Evolutionary conservation across 2,888 invertebrate species (phyloP).

Genomic region (Tenthredo notha): DNA sequence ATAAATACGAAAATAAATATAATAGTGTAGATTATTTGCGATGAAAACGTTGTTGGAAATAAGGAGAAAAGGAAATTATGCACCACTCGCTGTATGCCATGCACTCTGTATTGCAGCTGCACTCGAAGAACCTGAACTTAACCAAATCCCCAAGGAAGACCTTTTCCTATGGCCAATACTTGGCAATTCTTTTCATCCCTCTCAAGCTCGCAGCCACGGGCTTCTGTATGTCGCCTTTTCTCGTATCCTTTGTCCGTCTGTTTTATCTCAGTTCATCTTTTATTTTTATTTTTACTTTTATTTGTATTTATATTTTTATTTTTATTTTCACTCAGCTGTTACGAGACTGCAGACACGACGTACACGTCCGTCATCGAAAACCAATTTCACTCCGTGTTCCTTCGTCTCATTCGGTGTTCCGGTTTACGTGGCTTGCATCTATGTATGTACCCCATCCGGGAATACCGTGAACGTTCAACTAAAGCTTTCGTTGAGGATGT

Average conservation of each 20-base stretch:
- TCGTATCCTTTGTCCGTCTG: slow-evolving; percentile 24
- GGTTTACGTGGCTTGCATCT: slow-evolving; percentile 22
- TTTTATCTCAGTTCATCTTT: neutral
- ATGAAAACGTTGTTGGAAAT: neutral
- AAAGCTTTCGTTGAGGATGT: slow-evolving; percentile 23
- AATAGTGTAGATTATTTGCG: neutral
- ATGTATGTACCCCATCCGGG: neutral
- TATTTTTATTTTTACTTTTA: slow-evolving; percentile 1
- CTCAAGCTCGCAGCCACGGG: neutral
- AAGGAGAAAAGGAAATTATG: slow-evolving; percentile 17
- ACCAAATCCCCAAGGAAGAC: slow-evolving; percentile 46
- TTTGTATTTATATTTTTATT: slow-evolving; percentile 9
- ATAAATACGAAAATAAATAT: neutral
- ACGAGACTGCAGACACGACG: neutral
- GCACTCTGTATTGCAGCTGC: neutral
- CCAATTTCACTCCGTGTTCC: slow-evolving; percentile 62
- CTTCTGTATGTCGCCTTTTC: slow-evolving; percentile 27
- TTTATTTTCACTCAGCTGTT: neutral
- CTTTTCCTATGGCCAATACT: slow-evolving; percentile 46
- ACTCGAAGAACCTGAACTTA: slow-evolving; percentile 34
- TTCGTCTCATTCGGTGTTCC: slow-evolving; percentile 43
- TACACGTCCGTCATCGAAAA: slow-evolving; percentile 62
- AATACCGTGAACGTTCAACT: slow-evolving; percentile 28
- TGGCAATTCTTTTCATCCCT: slow-evolving; percentile 54
- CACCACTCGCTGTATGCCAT: neutral